These are phyloP conservation scores for Drosophila maculinotata DNA, from an alignment of 2,888 invertebrate species.

Conservation along the genomic window DNA sequence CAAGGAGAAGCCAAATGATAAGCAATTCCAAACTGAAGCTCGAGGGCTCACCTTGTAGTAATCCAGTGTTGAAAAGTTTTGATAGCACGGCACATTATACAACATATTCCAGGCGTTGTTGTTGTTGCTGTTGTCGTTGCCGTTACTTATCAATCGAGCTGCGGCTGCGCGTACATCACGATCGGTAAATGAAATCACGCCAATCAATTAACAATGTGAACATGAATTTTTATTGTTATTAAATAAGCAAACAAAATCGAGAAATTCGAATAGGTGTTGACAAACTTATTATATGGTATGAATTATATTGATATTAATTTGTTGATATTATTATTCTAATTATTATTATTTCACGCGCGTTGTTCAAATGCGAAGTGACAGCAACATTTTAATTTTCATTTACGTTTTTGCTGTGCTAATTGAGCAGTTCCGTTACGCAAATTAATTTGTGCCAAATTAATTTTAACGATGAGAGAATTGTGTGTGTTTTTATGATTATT, in stretches of 20 bases:
- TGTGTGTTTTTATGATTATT: constrained; percentile 9
- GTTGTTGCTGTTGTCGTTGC: constrained; percentile 31
- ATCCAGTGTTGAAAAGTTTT: constrained; percentile 85
- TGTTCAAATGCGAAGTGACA: constrained; percentile 17
- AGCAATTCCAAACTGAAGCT: neutral
- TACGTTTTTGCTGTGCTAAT: constrained; percentile 45
- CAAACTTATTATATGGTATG: constrained; percentile 17
- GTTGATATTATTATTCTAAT: too few species aligned
- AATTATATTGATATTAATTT: constrained; percentile 26
- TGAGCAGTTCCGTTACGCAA: constrained; percentile 75
- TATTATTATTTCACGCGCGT: constrained; percentile 59
- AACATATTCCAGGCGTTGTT: constrained; percentile 83
- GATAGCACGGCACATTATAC: constrained; percentile 85
- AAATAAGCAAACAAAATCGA: constrained; percentile 10
- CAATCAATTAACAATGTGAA: constrained; percentile 25
- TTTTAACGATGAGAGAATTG: constrained; percentile 41
- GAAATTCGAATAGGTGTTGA: constrained; percentile 14
- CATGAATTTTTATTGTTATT: constrained; percentile 12
- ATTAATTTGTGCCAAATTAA: constrained; percentile 72
- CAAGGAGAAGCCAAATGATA: neutral
- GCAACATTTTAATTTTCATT: constrained; percentile 15
- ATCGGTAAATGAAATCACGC: constrained; percentile 18
- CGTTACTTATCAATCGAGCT: constrained; percentile 28
- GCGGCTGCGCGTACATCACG: constrained; percentile 43
- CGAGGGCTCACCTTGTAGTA: constrained; percentile 83